Conservation (phyloP, 2,113 vertebrate genomes). For the Zootoca vivipara region DNA sequence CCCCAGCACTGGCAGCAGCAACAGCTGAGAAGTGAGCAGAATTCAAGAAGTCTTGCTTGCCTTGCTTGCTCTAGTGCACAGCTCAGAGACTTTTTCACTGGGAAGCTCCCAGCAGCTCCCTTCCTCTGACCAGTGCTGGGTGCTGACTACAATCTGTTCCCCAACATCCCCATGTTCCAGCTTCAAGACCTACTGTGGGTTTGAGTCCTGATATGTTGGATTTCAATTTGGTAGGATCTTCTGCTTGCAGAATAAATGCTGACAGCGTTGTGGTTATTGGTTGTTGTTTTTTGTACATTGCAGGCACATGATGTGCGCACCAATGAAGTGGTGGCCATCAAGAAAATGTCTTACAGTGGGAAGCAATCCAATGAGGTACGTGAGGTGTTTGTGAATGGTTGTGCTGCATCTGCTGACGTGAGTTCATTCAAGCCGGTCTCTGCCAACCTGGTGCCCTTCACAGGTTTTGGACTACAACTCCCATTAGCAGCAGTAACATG, state of each 20-base stretch:
- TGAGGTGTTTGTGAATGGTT: conserved; percentile 1
- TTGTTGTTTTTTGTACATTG: conserved; percentile 16
- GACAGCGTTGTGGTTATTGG: not conserved
- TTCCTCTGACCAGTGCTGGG: not conserved
- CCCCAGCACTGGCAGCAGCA: not conserved
- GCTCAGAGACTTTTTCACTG: not conserved
- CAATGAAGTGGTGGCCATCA: conserved; percentile 99
- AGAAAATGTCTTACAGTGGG: conserved; percentile 99
- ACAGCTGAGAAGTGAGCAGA: too few species aligned
- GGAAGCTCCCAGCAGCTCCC: not conserved
- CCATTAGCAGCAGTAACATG: too few species aligned
- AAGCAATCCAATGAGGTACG: conserved; percentile 97
- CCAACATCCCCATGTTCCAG: not conserved
- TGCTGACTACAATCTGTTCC: not conserved
- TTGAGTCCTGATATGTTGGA: not conserved
- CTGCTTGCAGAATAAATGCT: not conserved
- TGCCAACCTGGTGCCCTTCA: not conserved
- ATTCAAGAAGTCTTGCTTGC: not conserved
- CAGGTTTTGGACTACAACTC: too few species aligned
- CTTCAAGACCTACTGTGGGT: not conserved
- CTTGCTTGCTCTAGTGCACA: too few species aligned
- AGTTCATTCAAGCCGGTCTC: not conserved
- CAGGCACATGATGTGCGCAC: conserved; percentile 96
- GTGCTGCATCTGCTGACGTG: not conserved
- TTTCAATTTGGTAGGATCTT: not conserved